Base-by-base conservation (phyloP, 2,888 invertebrate species). In the Euproctis similis region DNA sequence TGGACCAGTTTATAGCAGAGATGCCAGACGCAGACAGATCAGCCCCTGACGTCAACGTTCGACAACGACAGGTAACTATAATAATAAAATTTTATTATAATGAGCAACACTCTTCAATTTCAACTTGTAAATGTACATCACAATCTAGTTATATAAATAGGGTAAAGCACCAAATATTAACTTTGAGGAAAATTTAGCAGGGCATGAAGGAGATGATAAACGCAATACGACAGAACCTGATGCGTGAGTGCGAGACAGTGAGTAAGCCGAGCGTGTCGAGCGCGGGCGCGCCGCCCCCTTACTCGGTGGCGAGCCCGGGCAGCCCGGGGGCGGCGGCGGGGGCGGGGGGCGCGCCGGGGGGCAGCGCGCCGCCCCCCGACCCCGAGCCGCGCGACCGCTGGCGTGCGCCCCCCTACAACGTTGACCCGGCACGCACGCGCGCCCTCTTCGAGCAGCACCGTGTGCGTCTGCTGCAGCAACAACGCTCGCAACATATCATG, bases 161-260 rank as follows among this genome's bases (percentile, higher is more conserved):
- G n/a, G n/a, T n/a, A n/a, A n/a, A n/a, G n/a, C n/a, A n/a, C n/a
- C n/a, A n/a, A n/a, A n/a, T n/a, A n/a, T n/a, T n/a, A n/a, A n/a
- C n/a, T n/a, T n/a, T n/a, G n/a, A n/a, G n/a, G n/a, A n/a, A n/a
- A n/a, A n/a, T 14, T 14, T 14, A 26, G 7, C 25, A 33, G 33
- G 33, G 33, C 30, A 73, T 88, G 53, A 67, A 59, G 30, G 66
- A 69, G 34, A 93, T 93, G 39, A 97, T 97, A 41, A 93, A 91
- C 61, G 94, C 92, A 24, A 97, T 97, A 59, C 93, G 95, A 60
- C 92, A 94, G 67, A 93, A 93, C 53, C 85, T 97, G 58, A 97
- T 97, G 96, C n/a, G n/a, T n/a, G 92, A 90, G 55, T 92, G 89
- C 59, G 94, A 94, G 71, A 88, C 88, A 35, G 87, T 84, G 86